These are phyloP conservation scores for Heteropelma amictum DNA, from an alignment of 2,888 invertebrate genomes.

Conservation along the genomic window DNA sequence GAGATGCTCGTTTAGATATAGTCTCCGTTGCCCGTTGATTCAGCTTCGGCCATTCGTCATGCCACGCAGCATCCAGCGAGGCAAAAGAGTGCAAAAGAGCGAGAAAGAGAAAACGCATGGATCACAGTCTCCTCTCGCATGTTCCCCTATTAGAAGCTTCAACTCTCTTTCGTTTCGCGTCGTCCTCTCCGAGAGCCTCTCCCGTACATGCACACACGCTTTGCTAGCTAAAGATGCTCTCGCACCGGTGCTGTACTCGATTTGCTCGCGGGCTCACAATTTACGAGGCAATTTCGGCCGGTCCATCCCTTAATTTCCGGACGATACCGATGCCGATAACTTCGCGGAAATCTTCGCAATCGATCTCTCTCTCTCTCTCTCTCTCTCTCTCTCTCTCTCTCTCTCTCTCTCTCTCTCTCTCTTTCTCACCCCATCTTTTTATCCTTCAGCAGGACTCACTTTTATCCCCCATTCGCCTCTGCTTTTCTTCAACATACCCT, in stretches of 20 bases:
- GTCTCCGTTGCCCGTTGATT: constrained; percentile 51
- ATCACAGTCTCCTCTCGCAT: constrained; percentile 24
- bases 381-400: background rate
- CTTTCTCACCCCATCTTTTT: constrained; percentile 4
- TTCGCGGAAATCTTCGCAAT: constrained; percentile 65
- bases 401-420: background rate
- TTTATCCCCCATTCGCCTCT: background rate
- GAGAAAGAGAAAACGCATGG: constrained; percentile 14
- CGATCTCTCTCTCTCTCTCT: constrained; percentile 61
- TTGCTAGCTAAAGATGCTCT: background rate
- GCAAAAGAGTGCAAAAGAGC: constrained; percentile 34
- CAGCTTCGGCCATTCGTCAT: constrained; percentile 68
- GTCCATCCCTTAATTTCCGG: constrained; percentile 69
- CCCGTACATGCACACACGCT: background rate
- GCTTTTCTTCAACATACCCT: too few relatives aligned
- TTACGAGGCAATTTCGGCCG: constrained; percentile 70
- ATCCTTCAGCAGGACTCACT: background rate
- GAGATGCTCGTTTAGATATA: constrained; percentile 74
- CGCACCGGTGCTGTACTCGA: constrained; percentile 34
- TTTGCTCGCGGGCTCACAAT: constrained; percentile 55
- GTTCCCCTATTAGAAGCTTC: constrained; percentile 34
- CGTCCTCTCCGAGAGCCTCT: constrained; percentile 21
- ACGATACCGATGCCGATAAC: constrained; percentile 62
- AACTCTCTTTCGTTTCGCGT: constrained; percentile 43
- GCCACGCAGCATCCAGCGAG: constrained; percentile 44